Evolutionary conservation across 2,797 vertebrate genomes (phyloP), one percentile per base, ranked within the genome.

Genomic region (Melanotaenia pygmaea): DNA sequence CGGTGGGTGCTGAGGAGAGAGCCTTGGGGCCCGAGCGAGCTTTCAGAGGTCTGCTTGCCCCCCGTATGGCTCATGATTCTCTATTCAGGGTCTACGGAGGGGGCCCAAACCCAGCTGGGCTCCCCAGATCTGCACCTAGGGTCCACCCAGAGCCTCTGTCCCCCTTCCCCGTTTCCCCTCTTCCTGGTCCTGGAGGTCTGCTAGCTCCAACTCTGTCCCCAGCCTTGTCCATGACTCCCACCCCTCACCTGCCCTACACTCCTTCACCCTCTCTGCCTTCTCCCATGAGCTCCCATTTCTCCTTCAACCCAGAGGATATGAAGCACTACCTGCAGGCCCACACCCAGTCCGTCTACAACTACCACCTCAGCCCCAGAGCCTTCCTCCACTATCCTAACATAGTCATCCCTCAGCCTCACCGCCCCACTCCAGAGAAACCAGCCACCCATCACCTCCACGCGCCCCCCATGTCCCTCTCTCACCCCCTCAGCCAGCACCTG

Each of bases 291-390:
- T 96, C 95, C 67, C 96, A 96, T 82, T 97, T 98, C 91, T 98
- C 97, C 86, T 98, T 98, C 90, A 97, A 95, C 91, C 93, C 96
- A 0, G 97, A 98, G 91, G 97, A 98, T 93, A 97, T 98, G 97
- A 97, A 97, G 88, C 96, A 96, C 87, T 98, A 96, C 93, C 94
- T 98, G 79, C 96, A 98, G 94, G 96, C 96, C 56, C 97, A 97
- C 88, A 95, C 94, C 61, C 96, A 97, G 93, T 97, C 96, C 4
- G 96, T 98, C 63, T 97, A 97, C 93, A 97, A 97, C 92, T 98
- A 97, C 93, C 97, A 97, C 94, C 96, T 98, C 85, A 97, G 96
- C 83, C 97, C 97, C 4, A 93, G 97, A 22, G 96, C 96, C 67
- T 97, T 97, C 92, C 94, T 97, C 73, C 96, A 97, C 92, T 98